Base-by-base conservation (phyloP, 2,113 vertebrate species). In the Alosa alosa region DNA sequence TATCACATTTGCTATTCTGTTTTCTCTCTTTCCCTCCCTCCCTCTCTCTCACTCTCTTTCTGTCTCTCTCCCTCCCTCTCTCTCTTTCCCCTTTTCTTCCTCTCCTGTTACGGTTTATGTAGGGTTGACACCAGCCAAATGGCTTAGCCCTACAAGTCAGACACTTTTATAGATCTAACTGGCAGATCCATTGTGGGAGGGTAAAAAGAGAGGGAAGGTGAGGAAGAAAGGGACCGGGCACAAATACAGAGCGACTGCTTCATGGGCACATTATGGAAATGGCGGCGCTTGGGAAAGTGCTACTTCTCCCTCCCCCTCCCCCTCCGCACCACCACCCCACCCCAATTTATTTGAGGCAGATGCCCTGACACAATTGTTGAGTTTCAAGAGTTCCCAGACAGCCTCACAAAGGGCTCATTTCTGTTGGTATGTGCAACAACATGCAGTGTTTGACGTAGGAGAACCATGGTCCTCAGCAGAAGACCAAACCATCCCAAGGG, bases 401-500 rank as follows among this genome's bases (percentile, higher is more conserved):
- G 96, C 95, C 95, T 95, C 96, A 96, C 96, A 97, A 97, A 98
- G 97, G 97, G 94, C 95, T 92, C 89, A 92, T 96, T 95, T 97
- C 96, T 39, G 31, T 78, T 3, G 72, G 13, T 15, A 78, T 78
- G 72, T 78, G 31, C 31, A 78, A 11, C 15, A 78, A 39, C 72
- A 39, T 39, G 31, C 31, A 78, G 72, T 36, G 5, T 78, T 36
- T 17, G 31, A 78, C 68, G 10, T 10, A 75, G 31, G 68, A 75
- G 4, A 75, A 39, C 25, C 68, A 75, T 15, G 31, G 72, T 39
- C 31, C 72, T 39, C 31, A 5, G 72, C 72, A 78, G 68, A 36
- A 75, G 18, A 78, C 3, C 39, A 57, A 7, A 78, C 64, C 13
- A 11, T 68, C 13, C 9, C 64, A 11, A 3, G 8, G 64, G 25